Base-by-base conservation (phyloP, 2,888 invertebrate genomes). In the Zaprionus obscuricornis region DNA sequence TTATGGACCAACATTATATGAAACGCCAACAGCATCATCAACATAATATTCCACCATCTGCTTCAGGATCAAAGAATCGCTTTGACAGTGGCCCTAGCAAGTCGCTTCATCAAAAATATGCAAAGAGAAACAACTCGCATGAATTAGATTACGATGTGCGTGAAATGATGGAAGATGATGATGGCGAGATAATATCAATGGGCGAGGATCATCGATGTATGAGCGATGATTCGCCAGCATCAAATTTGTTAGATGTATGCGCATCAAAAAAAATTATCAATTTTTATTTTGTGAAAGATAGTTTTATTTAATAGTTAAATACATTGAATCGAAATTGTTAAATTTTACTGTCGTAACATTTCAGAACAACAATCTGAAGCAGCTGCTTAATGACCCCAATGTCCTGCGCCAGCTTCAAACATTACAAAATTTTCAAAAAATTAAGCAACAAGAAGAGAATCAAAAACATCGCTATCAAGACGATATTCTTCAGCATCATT, bases 341-440 rank as follows among this genome's bases (percentile, higher is more conserved):
- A n/a, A n/a, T n/a, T n/a, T n/a, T n/a, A n/a, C n/a, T n/a, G n/a
- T n/a, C n/a, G n/a, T n/a, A n/a, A n/a, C n/a, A n/a, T n/a, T n/a
- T n/a, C 74, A 90, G 90, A 88, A 89, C 60, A 90, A 90, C 58
- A 90, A 90, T 57, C 67, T 90, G n/a, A 87, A 89, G 29, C 90
- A 90, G 66, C 65, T 90, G 49, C 79, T 97, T 47, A 94, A 95
- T 45, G 96, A 97, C 91, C 96, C 96, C 0, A 96, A 97, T 91
- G 95, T 98, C 33, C 92, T 98, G 89, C 92, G 97, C 50, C 97
- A 98, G 84, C 91, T 98, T 40, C 97, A 98, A 88, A 96, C 94
- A 11, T 90, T 95, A 63, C 95, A 95, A 85, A 90, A 90, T 64
- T 87, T 90, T 47, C 89, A 88, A 40, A 89, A 89, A 57, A 88